Base-by-base conservation (phyloP, 2,797 vertebrate species). In the Spatula versicolor region DNA sequence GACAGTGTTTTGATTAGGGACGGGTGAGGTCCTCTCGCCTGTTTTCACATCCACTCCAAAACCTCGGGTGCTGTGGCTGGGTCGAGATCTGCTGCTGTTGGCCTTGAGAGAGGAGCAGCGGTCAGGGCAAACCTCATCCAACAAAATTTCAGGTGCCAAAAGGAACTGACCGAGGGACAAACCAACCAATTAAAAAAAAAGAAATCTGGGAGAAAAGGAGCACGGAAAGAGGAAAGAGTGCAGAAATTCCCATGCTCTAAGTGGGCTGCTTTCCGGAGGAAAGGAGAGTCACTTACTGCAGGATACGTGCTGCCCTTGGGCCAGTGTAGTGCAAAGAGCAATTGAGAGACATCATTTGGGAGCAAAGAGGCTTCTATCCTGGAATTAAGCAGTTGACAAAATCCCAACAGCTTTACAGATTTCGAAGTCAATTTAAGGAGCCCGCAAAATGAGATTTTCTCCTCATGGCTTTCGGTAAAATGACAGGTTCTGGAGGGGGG, bases 311-410 rank as follows among this genome's bases (percentile, higher is more conserved):
- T 75, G 95, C 96, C 91, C 95, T 78, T 92, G 94, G 88, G 95
- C 88, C 88, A 95, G 56, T 68, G 86, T 74, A 83, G 86, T 92
- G 88, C 90, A 93, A 96, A 94, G 90, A 93, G 95, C 90, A 90
- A 92, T 92, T 85, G 86, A 90, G 91, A 93, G 90, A 60, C 83
- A 78, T 77, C 72, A 66, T 95, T 83, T 90, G 78, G 94, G 95
- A 92, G 92, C 83, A 95, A 90, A 92, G 91, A 95, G 67, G 81
- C 78, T 91, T 86, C 92, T 92, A 0, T 68, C 80, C 2, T 75
- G 81, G 88, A 95, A 97, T 96, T 93, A 89, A 96, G 87, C 58
- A 95, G 90, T 56, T 95, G 92, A 95, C 81, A 94, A 95, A 96
- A 92, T 96, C 95, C 88, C 91, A 92, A 60, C 86, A 96, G 94